Evolutionary conservation across 2,888 invertebrate genomes (phyloP), one percentile per base, ranked within the genome.

Genomic region (Meloe dianella): DNA sequence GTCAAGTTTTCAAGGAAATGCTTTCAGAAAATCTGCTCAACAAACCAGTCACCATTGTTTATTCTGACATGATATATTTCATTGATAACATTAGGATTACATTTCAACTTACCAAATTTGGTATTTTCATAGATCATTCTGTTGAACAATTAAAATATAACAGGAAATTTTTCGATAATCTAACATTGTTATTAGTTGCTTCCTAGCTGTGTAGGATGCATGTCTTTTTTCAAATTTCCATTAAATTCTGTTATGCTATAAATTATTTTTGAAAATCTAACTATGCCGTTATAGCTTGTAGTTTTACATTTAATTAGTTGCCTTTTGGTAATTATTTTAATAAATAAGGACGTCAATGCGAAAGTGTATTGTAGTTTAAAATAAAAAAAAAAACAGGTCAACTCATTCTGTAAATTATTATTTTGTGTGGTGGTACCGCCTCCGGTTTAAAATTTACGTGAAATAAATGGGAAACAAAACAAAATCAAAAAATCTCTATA

Each of bases 11-110:
- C 54, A 24, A 22, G 51, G 22, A 51, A 51, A 51, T 22, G 51
- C 10, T 51, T 51, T 51, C 12, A 22, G 54, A 54, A 54, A 54
- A 54, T 54, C 54, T 24, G 54, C 24, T 54, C 22, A 54, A 54
- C 54, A 54, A 54, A 54, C 54, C 54, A 54, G 54, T 54, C 54
- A 54, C 54, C 54, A 54, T 54, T 54, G 54, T 54, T 24, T 14
- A 14, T 54, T 54, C 54, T 54, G 54, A 54, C 54, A 54, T 54
- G 54, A 54, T 22, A 24, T 54, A 54, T 54, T 54, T 3, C 24
- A 54, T 54, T 54, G 54, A 54, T 54, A 54, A 54, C 24, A 24
- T 7, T 12, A 54, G 22, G 54, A 54, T 54, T 54, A 54, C 22
- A 24, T 54, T 54, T 54, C 54, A 24, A 24, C 24, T 24, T 54